Percentiles rank a stretch among this genome's conserved stretches.
phyloP scores from a whole-genome alignment of 2,888 invertebrate genomes.

The Drosophila mercatorum region DNA sequence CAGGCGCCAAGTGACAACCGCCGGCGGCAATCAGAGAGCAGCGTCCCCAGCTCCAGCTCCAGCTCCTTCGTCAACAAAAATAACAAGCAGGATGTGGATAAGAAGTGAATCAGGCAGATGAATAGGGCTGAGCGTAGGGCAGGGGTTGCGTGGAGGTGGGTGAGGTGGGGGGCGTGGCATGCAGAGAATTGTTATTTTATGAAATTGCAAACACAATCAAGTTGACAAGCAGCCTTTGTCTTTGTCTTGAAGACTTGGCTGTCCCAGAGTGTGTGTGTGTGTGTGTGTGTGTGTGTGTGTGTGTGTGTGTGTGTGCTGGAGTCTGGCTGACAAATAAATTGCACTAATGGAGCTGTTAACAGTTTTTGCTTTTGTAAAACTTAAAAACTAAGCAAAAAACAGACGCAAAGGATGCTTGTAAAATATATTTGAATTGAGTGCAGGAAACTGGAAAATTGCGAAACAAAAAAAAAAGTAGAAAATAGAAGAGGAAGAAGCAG shows the following conservation, averaged over 20 bases:
- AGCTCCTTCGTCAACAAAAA: slow-evolving; percentile 28
- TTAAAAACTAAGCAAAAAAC: slow-evolving; percentile 35
- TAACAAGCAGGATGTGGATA: slow-evolving; percentile 51
- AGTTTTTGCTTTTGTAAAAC: slow-evolving; percentile 46
- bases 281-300: background rate
- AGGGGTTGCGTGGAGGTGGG: background rate
- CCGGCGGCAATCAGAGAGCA: slow-evolving; percentile 75
- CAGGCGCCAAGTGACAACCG: slow-evolving; percentile 68
- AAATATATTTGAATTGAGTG: slow-evolving; percentile 75
- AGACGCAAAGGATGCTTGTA: slow-evolving; percentile 55
- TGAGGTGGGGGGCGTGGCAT: background rate
- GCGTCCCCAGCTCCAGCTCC: background rate
- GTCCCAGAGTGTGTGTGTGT: slow-evolving; percentile 1
- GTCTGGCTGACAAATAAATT: slow-evolving; percentile 74
- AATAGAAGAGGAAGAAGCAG: background rate
- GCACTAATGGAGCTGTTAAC: slow-evolving; percentile 79
- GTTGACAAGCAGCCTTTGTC: slow-evolving; percentile 61
- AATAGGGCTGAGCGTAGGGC: background rate
- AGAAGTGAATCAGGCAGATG: slow-evolving; percentile 13
- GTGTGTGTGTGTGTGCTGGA: background rate
- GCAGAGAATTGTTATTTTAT: slow-evolving; percentile 74
- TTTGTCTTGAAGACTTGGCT: slow-evolving; percentile 35
- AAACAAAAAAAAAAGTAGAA: slow-evolving; percentile 26
- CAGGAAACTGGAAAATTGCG: slow-evolving; percentile 51
- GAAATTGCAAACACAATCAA: slow-evolving; percentile 80